Conservation (phyloP, 2,888 invertebrate species). For the Drosophila fulvimacula region DNA sequence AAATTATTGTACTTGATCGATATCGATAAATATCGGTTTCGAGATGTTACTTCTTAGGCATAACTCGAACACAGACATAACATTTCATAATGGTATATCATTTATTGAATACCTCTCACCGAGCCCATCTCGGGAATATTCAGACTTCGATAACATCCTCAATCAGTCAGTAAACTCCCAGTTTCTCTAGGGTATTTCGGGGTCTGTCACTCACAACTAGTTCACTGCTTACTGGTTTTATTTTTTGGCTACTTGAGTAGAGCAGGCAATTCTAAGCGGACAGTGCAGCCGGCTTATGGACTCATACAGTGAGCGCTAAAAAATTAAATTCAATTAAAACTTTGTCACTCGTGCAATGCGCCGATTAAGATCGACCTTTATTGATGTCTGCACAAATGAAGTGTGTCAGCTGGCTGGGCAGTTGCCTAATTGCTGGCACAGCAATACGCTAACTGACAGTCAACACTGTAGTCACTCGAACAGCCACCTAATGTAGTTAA, state of each 20-base stretch:
- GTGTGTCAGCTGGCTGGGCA: conserved; percentile 23
- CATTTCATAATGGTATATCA: too few species aligned
- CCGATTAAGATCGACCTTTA: conserved; percentile 45
- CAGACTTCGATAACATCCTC: too few species aligned
- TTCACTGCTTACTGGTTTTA: neutral
- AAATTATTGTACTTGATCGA: too few species aligned
- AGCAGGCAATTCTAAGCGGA: conserved; percentile 12
- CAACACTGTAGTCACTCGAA: conserved; percentile 35
- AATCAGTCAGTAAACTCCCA: neutral
- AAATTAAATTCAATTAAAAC: conserved; percentile 62
- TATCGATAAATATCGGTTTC: too few species aligned
- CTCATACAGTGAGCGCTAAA: conserved; percentile 35
- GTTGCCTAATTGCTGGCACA: conserved; percentile 26
- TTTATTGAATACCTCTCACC: too few species aligned
- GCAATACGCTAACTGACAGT: conserved; percentile 25
- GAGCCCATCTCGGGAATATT: too few species aligned
- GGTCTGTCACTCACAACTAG: neutral
- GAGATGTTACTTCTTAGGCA: too few species aligned
- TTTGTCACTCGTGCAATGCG: conserved; percentile 56
- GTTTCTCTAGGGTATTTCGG: neutral
- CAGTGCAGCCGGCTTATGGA: conserved; percentile 54
- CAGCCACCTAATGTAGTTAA: neutral
- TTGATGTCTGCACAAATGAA: conserved; percentile 58
- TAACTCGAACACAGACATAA: too few species aligned
- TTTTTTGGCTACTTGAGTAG: conserved; percentile 30